Evolutionary conservation across 2,888 invertebrate genomes (phyloP), one percentile per base, ranked within the genome.

Genomic region (Pasiphila rectangulata): DNA sequence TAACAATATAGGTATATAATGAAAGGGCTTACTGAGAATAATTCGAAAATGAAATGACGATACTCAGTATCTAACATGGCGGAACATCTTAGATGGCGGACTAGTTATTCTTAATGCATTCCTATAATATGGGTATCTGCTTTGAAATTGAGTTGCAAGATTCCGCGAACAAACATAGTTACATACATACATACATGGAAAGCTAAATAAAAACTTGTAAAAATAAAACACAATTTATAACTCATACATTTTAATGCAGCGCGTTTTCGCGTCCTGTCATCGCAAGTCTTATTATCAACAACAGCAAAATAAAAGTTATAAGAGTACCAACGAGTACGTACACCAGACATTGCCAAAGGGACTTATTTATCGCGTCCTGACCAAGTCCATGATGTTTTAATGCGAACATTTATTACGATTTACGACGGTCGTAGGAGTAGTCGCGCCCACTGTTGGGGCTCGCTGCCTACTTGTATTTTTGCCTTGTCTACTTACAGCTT

Each of bases 381-480:
- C 63, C 57, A 64, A 64, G 67, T 63, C 59, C 61, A 65, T 71
- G 64, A 68, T 65, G 66, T 61, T 75, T 71, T 71, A 78, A 76
- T 72, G 73, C 62, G 46, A 61, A 69, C 67, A 63, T 71, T 80
- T 77, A 75, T 76, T 69, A 67, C 73, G 65, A 80, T 78, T 83
- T 79, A 81, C 70, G 73, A 64, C 48, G 59, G 67, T 61, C 69
- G 63, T 61, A 57, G 60, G 64, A 64, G 67, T 57, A 63, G 74
- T 73, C 58, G 60, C 78, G 74, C 80, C 79, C 71, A 77, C 80
- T 24, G 57, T 66, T 59, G 60, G 73, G 70, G 59, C 32, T 17
- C n/a, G 69, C 69, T 62, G 57, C 53, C 40, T 41, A 46, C 56
- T 51, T 51, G 57, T 64, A 62, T 67, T n/a, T n/a, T 61, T 59